Conservation (phyloP, 2,888 invertebrate species). For the Xylota segnis region DNA sequence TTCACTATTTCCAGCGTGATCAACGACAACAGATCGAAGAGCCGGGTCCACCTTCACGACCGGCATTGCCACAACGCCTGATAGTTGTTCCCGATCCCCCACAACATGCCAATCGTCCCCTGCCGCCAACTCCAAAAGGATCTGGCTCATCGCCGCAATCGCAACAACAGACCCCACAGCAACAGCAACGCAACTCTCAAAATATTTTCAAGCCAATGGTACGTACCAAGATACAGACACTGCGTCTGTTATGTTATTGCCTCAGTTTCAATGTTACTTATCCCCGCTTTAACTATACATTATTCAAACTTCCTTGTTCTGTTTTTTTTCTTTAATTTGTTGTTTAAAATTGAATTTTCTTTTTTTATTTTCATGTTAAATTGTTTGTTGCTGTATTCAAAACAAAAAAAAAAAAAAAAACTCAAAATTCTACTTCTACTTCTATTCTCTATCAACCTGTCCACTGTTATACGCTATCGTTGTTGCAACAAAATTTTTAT, state of each 20-base stretch:
- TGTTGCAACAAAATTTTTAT: constrained; percentile 55
- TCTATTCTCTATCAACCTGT: constrained; percentile 66
- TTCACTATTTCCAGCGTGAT: constrained; percentile 79
- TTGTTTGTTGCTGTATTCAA: constrained; percentile 75
- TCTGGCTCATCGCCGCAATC: constrained; percentile 86
- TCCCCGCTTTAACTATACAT: constrained; percentile 58
- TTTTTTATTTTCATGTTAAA: constrained; percentile 77
- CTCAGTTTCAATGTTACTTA: constrained; percentile 46
- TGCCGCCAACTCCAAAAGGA: constrained; percentile 93
- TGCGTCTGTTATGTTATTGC: neutral
- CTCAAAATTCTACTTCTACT: constrained; percentile 64
- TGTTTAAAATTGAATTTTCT: constrained; percentile 80
- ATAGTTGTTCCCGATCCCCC: constrained; percentile 96
- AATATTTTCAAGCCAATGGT: constrained; percentile 96
- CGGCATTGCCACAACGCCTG: constrained; percentile 95
- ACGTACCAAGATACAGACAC: constrained; percentile 80
- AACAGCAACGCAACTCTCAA: constrained; percentile 92
- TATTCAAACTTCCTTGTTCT: constrained; percentile 24
- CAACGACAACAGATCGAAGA: constrained; percentile 87
- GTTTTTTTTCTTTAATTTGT: constrained; percentile 81
- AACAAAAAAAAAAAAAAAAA: constrained; percentile 19
- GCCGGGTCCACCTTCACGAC: constrained; percentile 94
- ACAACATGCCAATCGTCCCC: constrained; percentile 88
- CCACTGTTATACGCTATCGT: constrained; percentile 66
- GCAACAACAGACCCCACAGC: constrained; percentile 86